phyloP scores from a whole-genome alignment of 2,113 vertebrate genomes.

The Psittacus erithacus region DNA sequence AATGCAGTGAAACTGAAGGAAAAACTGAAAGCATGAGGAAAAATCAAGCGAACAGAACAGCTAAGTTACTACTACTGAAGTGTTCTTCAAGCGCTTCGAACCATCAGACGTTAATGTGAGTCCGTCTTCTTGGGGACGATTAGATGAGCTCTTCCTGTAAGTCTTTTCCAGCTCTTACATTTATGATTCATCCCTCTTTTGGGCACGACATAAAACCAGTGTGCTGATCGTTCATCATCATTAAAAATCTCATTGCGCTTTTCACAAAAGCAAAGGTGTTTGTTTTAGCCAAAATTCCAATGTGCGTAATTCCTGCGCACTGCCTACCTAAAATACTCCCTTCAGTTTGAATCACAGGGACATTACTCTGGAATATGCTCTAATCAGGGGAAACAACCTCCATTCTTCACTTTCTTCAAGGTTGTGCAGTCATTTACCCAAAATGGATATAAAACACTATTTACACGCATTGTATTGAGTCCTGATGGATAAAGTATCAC shows the following conservation, averaged over 20 bases:
- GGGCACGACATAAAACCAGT: constrained; percentile 27
- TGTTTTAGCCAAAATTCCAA: background rate
- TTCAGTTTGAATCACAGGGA: background rate
- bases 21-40: background rate
- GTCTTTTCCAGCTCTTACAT: constrained; percentile 5
- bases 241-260: constrained; percentile 1
- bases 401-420: background rate
- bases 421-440: background rate
- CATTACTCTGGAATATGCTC: background rate
- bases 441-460: background rate
- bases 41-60: background rate
- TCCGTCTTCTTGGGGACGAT: background rate
- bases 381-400: background rate
- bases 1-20: background rate
- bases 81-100: background rate
- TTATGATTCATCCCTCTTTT: constrained; percentile 17
- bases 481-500: background rate
- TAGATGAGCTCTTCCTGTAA: background rate
- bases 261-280: background rate
- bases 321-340: background rate
- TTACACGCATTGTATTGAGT: background rate
- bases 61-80: background rate
- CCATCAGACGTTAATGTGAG: background rate
- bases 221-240: background rate
- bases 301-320: background rate